Conservation (phyloP, 2,888 invertebrate species). For the Xestia c-nigrum region DNA sequence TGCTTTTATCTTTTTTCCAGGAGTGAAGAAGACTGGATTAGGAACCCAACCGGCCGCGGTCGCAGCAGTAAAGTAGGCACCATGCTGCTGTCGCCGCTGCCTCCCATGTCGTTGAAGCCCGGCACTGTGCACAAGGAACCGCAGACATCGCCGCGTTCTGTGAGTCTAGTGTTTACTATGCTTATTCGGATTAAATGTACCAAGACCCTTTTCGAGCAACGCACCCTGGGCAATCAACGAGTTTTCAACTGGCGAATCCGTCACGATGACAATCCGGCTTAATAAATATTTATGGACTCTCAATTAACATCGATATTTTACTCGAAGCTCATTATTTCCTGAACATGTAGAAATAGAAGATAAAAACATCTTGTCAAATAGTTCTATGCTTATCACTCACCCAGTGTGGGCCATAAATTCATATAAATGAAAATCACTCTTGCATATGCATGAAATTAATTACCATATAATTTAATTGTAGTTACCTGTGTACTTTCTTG, state of each 20-base stretch:
- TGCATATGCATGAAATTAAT: not conserved
- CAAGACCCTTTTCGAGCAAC: not conserved
- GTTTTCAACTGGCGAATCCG: not conserved
- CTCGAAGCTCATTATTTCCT: not conserved
- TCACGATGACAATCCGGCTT: not conserved
- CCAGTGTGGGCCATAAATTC: not conserved
- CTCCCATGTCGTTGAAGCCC: slow-evolving; percentile 50
- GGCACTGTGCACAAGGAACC: slow-evolving; percentile 35
- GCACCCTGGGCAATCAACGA: not conserved
- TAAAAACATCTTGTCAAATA: not conserved
- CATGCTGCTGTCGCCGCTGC: slow-evolving; percentile 50
- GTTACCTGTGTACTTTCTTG: not conserved
- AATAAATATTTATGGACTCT: not conserved
- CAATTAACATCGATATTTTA: not conserved
- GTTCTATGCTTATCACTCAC: not conserved
- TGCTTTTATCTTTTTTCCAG: slow-evolving; percentile 54
- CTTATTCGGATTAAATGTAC: not conserved
- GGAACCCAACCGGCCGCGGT: slow-evolving; percentile 73
- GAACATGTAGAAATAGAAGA: not conserved
- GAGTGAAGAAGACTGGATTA: slow-evolving; percentile 86
- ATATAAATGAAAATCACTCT: not conserved
- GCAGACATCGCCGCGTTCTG: slow-evolving; percentile 63
- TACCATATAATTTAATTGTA: not conserved
- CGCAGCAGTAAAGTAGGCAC: slow-evolving; percentile 77
- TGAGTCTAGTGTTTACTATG: slow-evolving; percentile 38